phyloP scores from a whole-genome alignment of 53 echinoderm and acorn worm species.

The Antedon mediterranea region DNA sequence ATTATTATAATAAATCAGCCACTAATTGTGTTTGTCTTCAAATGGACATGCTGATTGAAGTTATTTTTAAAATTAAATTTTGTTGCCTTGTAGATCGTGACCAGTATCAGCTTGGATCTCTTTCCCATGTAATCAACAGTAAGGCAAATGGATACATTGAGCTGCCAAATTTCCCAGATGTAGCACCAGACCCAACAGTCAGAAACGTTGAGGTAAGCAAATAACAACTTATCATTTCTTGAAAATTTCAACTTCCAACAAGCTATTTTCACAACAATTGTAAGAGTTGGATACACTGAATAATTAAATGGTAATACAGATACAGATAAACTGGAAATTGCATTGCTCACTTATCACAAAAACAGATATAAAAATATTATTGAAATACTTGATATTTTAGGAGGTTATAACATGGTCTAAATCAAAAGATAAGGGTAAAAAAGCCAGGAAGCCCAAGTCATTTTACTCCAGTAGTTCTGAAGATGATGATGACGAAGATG shows the following conservation, averaged over 20 bases:
- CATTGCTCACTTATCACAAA: no score
- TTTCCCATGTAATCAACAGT: constrained; percentile 91
- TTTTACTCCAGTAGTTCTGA: constrained; percentile 93
- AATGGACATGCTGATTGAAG: no score
- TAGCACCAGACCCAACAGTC: constrained; percentile 63
- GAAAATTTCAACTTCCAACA: no score
- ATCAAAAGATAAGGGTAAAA: constrained; percentile 32
- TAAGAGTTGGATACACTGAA: no score
- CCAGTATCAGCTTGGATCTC: constrained; percentile 88
- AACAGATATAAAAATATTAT: no score
- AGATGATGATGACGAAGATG: constrained; percentile 55
- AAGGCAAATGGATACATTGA: constrained; percentile 81
- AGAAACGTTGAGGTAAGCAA: constrained; percentile 82
- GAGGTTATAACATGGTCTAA: constrained; percentile 48
- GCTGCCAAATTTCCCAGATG: constrained; percentile 80
- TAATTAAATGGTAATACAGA: no score
- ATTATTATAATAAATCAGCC: no score
- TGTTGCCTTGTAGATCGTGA: constrained; percentile 54
- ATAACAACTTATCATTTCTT: no score
- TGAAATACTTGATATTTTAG: constrained; percentile 9
- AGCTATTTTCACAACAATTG: no score
- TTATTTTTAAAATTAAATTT: neutral
- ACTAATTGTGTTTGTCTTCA: no score
- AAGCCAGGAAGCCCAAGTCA: constrained; percentile 39
- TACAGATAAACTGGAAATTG: no score